Evolutionary conservation across 2,888 invertebrate genomes (phyloP).

Genomic region (Macaria liturata): DNA sequence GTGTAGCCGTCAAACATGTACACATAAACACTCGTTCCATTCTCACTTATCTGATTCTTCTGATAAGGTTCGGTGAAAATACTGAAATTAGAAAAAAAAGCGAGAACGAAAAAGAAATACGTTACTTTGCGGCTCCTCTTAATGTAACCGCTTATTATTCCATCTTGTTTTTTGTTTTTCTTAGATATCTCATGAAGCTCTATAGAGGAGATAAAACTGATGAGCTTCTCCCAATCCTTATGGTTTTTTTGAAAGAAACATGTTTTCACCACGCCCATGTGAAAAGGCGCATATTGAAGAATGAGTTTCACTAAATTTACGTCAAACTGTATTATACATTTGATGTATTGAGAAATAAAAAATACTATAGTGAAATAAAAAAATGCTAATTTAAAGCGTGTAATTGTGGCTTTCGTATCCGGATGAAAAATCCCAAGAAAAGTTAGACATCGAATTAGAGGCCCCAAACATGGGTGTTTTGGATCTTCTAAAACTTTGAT

Average conservation of each 20-base stretch:
- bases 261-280: conserved; percentile 56
- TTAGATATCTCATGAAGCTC: conserved; percentile 47
- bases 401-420: conserved; percentile 31
- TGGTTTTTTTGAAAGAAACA: conserved; percentile 55
- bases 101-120: conserved; percentile 56
- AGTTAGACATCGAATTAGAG: conserved; percentile 49
- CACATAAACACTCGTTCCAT: conserved; percentile 53
- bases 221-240: conserved; percentile 50
- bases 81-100: conserved; percentile 51
- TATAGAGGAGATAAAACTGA: conserved; percentile 51
- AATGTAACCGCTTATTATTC: conserved; percentile 49
- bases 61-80: conserved; percentile 60
- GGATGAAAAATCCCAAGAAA: conserved; percentile 57
- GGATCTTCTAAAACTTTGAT: conserved; percentile 48
- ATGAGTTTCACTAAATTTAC: conserved; percentile 48
- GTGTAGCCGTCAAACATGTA: conserved; percentile 59
- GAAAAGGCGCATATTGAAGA: conserved; percentile 61
- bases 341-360: conserved; percentile 59
- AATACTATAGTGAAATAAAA: conserved; percentile 49
- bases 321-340: conserved; percentile 47
- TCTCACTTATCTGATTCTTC: conserved; percentile 48
- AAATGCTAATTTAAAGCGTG: conserved; percentile 46
- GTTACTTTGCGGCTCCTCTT: conserved; percentile 50
- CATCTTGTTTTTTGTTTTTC: conserved; percentile 34
- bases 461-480: conserved; percentile 55